A percentile compares a stretch with the other conserved stretches of the same genome.
phyloP scores from a whole-genome alignment of 2,113 vertebrate genomes.

The Dromas ardeola region DNA sequence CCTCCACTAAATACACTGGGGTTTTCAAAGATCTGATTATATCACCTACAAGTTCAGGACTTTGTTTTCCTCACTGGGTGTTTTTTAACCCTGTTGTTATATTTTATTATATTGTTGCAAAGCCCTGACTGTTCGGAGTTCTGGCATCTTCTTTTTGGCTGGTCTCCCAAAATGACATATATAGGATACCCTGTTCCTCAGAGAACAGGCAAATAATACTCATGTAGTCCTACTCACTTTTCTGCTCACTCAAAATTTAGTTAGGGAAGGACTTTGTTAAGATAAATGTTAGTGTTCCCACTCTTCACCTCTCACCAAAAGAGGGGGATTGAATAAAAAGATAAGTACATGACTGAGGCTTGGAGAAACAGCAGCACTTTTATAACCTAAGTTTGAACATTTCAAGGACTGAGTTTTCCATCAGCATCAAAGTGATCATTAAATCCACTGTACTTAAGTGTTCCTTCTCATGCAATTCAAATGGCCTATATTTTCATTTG shows the following conservation, averaged over 20 bases:
- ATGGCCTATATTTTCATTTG: not conserved
- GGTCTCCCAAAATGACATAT: not conserved
- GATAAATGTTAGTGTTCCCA: constrained; percentile 26
- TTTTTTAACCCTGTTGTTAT: not conserved
- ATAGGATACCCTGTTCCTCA: not conserved
- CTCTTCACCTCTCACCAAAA: constrained; percentile 6
- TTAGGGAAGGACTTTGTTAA: not conserved
- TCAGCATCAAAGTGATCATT: not conserved
- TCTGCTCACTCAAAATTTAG: not conserved
- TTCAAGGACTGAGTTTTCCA: not conserved
- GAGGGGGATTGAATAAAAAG: not conserved
- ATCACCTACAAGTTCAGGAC: constrained; percentile 33
- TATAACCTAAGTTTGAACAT: constrained; percentile 7
- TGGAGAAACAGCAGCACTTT: constrained; percentile 13
- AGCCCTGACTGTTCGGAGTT: not conserved
- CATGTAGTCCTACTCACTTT: not conserved
- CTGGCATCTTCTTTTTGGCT: constrained; percentile 39
- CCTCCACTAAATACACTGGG: not conserved
- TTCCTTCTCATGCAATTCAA: not conserved
- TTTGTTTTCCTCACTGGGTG: not conserved
- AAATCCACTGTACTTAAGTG: not conserved
- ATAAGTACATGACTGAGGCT: not conserved
- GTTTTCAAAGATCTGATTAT: constrained; percentile 41
- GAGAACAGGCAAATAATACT: not conserved
- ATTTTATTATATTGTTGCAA: constrained; percentile 11